Percentiles rank a stretch among this genome's conserved stretches.
phyloP scores from a whole-genome alignment of 1,140 invertebrate species.

The Cyrtorhinus lividipennis region DNA sequence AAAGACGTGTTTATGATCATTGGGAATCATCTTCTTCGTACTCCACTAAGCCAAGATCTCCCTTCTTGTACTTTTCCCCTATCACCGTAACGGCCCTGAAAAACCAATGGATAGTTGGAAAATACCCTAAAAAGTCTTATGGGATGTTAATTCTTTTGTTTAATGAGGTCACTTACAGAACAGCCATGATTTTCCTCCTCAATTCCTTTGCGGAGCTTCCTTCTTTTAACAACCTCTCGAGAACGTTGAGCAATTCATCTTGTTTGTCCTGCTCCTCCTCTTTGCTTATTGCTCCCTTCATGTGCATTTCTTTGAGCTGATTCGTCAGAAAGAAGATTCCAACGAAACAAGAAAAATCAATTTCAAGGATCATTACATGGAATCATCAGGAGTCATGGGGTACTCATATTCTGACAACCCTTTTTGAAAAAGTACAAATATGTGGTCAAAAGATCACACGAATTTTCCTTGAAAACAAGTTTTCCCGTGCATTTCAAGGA shows the following conservation, averaged over 20 bases:
- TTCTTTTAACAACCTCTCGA: background rate
- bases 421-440: too few relatives aligned
- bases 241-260: background rate
- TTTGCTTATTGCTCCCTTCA: background rate
- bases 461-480: too few relatives aligned
- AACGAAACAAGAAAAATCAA: too few relatives aligned
- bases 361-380: too few relatives aligned
- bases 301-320: background rate
- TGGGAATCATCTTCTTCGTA: background rate
- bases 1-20: too few relatives aligned
- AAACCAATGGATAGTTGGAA: too few relatives aligned
- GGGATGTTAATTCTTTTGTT: too few relatives aligned
- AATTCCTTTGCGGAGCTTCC: background rate
- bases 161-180: background rate
- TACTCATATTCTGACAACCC: too few relatives aligned
- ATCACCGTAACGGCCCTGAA: background rate
- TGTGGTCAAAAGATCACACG: too few relatives aligned
- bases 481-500: too few relatives aligned
- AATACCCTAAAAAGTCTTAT: too few relatives aligned
- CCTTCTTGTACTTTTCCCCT: background rate
- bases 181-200: background rate
- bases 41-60: background rate
- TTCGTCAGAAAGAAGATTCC: background rate
- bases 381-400: too few relatives aligned
- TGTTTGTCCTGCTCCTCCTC: constrained; percentile 1